phyloP scores from a whole-genome alignment of 1,140 invertebrate genomes.

The Calosoma granatense region DNA sequence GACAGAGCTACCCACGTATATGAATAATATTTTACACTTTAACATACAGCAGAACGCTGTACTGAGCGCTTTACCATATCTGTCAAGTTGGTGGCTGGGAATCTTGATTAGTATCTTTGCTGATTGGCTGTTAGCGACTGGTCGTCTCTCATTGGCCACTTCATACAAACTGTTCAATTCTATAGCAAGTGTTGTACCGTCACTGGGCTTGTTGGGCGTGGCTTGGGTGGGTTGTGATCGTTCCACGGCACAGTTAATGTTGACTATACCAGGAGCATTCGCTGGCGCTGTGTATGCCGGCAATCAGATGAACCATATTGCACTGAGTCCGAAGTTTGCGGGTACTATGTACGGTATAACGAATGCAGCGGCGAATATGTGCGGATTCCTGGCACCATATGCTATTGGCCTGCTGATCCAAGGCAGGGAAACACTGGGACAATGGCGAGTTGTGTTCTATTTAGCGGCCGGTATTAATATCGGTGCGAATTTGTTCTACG shows the following conservation, averaged over 20 bases:
- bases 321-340: conserved; percentile 73
- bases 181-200: conserved; percentile 59
- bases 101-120: conserved; percentile 58
- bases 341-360: conserved; percentile 83
- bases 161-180: conserved; percentile 71
- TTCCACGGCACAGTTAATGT: conserved; percentile 54
- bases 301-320: conserved; percentile 81
- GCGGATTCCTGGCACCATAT: conserved; percentile 78
- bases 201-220: conserved; percentile 60
- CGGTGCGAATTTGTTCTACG: conserved; percentile 65
- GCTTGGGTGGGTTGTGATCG: conserved; percentile 68
- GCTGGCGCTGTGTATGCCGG: conserved; percentile 65
- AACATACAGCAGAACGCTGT: conserved; percentile 72
- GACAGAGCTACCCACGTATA: conserved; percentile 87
- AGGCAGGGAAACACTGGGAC: conserved; percentile 64
- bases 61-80: conserved; percentile 70
- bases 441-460: conserved; percentile 84
- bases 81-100: conserved; percentile 59
- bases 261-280: conserved; percentile 59
- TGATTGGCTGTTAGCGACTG: conserved; percentile 53
- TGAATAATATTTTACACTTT: conserved; percentile 84
- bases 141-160: conserved; percentile 48
- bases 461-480: conserved; percentile 71
- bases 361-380: conserved; percentile 76
- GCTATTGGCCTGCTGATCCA: conserved; percentile 61